These are phyloP conservation scores for Trichoplusia ni DNA, from an alignment of 1,140 invertebrate species.

Conservation along the genomic window DNA sequence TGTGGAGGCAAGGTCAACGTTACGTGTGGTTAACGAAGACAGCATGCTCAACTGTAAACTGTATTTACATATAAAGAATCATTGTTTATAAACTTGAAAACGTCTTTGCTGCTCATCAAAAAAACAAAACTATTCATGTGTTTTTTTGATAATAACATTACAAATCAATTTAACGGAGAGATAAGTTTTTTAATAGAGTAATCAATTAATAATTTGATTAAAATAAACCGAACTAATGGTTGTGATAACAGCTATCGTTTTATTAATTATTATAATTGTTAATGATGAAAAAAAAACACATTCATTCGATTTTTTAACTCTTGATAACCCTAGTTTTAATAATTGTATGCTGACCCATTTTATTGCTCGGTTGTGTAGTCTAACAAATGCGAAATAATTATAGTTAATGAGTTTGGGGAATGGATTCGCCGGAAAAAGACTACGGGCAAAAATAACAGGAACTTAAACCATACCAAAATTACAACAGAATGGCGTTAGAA, in stretches of 20 bases:
- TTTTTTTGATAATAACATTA: no score
- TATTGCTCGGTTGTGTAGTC: constrained; percentile 10
- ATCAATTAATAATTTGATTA: constrained; percentile 2
- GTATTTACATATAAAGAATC: no score
- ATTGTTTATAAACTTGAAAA: no score
- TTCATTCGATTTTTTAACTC: no score
- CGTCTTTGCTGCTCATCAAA: no score
- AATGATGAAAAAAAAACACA: background rate
- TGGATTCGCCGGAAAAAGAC: no score
- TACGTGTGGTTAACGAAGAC: background rate
- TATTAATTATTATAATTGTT: no score
- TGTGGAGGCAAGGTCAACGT: constrained; percentile 49
- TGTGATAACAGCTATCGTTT: background rate
- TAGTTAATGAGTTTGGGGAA: background rate
- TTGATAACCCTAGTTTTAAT: constrained; percentile 3
- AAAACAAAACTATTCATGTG: no score
- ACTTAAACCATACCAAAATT: no score
- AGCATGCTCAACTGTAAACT: background rate
- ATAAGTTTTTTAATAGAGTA: background rate
- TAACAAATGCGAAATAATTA: background rate
- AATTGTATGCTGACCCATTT: constrained; percentile 10
- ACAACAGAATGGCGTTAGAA: no score
- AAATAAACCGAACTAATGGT: background rate
- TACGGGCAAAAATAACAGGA: no score
- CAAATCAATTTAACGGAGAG: no score